Percentiles rank a stretch among this genome's conserved stretches.
Evolutionary conservation across 2,113 vertebrate species (phyloP).

Genomic region (Felis chaus): DNA sequence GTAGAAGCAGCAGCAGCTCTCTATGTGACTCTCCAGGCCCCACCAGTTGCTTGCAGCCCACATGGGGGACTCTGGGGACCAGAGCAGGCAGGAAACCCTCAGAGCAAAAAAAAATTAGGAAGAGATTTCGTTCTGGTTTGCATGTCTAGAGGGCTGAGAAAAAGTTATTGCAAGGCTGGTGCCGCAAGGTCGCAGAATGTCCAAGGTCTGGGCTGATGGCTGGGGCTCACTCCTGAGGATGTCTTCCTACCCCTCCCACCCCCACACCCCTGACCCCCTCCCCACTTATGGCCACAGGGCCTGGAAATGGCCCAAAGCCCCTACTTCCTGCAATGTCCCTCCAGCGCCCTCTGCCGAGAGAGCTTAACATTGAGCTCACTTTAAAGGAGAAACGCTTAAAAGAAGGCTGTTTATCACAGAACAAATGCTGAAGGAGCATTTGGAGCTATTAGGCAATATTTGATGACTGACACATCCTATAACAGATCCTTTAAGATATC

Average conservation of each 20-base stretch:
- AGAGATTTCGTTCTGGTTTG: not conserved
- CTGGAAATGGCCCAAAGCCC: not conserved
- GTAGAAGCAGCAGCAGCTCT: not conserved
- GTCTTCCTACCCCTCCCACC: not conserved
- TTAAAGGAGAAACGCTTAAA: not conserved
- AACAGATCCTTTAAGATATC: not conserved
- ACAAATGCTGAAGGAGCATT: not conserved
- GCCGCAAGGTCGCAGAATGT: no score
- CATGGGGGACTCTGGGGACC: not conserved
- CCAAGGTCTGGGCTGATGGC: not conserved
- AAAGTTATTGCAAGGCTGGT: not conserved
- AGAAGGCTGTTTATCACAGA: not conserved
- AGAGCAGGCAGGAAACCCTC: not conserved
- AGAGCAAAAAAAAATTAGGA: not conserved
- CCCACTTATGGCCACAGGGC: not conserved
- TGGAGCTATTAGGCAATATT: not conserved
- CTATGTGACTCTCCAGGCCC: not conserved
- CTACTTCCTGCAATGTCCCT: not conserved
- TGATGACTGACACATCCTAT: not conserved
- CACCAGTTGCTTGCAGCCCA: not conserved
- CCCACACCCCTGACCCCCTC: no score
- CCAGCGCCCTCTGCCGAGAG: not conserved
- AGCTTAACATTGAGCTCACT: not conserved
- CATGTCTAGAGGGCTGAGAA: not conserved
- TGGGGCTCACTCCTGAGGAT: not conserved